Conservation (phyloP, 2,797 vertebrate species). For the Tokudaia muenninki region DNA sequence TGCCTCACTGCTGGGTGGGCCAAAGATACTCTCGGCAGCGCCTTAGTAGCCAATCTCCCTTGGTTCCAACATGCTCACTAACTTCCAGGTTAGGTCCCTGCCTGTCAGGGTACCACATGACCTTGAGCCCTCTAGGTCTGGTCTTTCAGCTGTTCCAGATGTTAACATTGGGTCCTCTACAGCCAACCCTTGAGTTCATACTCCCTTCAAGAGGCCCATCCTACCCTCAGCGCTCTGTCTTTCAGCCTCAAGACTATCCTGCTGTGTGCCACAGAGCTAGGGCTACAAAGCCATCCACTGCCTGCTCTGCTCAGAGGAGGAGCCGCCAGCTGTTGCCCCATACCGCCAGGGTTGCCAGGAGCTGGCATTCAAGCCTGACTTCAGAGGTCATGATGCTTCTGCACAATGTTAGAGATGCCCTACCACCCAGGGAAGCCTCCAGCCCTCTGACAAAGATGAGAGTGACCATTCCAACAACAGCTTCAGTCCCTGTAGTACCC, state of each 20-base stretch:
- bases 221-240: too few species aligned
- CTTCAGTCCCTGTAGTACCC: background rate
- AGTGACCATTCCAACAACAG: background rate
- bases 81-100: background rate
- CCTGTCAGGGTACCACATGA: background rate
- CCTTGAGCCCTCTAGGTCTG: background rate
- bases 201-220: background rate
- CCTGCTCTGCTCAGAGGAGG: background rate
- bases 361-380: background rate
- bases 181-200: background rate
- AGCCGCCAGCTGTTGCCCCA: background rate
- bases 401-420: background rate
- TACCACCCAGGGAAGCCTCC: background rate
- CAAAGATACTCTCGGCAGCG: background rate
- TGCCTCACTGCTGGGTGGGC: background rate
- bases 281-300: background rate
- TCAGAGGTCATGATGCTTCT: background rate
- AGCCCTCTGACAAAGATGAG: background rate
- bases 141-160: background rate
- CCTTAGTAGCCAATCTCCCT: background rate
- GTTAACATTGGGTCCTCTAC: background rate
- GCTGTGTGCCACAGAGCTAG: background rate
- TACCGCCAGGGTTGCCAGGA: background rate
- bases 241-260: background rate
- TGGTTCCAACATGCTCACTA: background rate